These are phyloP conservation scores for Orchestia grillus DNA, from an alignment of 1,140 invertebrate species.

Conservation along the genomic window DNA sequence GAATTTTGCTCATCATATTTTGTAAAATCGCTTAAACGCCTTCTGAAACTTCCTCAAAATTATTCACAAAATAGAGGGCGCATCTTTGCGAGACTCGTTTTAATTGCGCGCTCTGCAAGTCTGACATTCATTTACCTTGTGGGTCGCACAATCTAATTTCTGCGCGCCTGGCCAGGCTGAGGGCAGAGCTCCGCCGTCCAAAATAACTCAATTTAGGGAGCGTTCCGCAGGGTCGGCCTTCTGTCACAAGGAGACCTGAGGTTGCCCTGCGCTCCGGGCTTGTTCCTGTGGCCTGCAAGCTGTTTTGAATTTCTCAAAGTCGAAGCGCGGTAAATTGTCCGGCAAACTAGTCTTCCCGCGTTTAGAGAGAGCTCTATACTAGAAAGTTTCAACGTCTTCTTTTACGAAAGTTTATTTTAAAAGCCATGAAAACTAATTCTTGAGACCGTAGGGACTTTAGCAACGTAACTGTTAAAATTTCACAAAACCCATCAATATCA, in stretches of 20 bases:
- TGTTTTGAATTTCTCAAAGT: background rate
- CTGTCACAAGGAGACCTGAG: background rate
- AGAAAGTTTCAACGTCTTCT: background rate
- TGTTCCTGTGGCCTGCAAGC: background rate
- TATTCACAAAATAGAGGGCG: background rate
- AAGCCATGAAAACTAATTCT: no score
- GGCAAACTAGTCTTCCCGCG: background rate
- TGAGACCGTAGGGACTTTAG: no score
- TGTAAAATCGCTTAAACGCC: background rate
- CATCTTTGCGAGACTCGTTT: background rate
- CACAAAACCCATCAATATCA: no score
- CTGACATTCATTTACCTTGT: background rate
- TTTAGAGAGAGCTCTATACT: background rate
- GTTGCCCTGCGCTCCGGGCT: background rate
- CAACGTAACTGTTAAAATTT: no score
- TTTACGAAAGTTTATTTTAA: background rate
- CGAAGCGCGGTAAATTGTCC: background rate
- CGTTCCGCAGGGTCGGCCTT: background rate
- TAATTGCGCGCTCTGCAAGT: background rate
- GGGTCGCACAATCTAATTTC: background rate
- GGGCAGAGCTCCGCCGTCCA: background rate
- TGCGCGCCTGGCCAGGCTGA: background rate
- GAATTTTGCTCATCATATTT: no score
- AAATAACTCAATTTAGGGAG: background rate
- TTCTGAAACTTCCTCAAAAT: background rate